Evolutionary conservation across 2,797 vertebrate species (phyloP).

Genomic region (Parotocinclus haroldoi): DNA sequence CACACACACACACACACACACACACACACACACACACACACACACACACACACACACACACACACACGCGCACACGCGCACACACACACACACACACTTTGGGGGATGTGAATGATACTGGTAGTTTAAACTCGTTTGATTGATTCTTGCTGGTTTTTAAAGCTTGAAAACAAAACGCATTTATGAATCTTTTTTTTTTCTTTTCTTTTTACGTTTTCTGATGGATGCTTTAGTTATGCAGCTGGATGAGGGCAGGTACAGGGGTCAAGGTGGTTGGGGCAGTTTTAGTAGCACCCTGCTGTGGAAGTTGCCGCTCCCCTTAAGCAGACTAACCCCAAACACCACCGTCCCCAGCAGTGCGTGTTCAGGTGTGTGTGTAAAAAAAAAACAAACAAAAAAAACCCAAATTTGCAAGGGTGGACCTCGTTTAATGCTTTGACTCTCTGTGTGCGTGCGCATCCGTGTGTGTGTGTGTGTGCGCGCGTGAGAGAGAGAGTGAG

Average conservation of each 20-base stretch:
- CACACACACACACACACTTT: too few species aligned
- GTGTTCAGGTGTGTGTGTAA: slow-evolving; percentile 27
- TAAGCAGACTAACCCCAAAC: slow-evolving; percentile 75
- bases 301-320: slow-evolving; percentile 78
- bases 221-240: neutral
- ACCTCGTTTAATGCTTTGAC: slow-evolving; percentile 50
- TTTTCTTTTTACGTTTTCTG: neutral
- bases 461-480: slow-evolving; percentile 14
- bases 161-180: neutral
- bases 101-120: neutral
- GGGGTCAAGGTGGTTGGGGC: slow-evolving; percentile 58
- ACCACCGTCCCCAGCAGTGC: slow-evolving; percentile 43
- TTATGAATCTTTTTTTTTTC: neutral
- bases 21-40: neutral
- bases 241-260: slow-evolving; percentile 1
- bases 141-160: neutral
- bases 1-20: slow-evolving; percentile 28
- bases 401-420: slow-evolving; percentile 36
- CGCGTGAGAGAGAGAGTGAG: slow-evolving; percentile 22
- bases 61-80: too few species aligned
- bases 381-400: slow-evolving; percentile 34
- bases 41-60: too few species aligned
- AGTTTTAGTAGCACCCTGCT: slow-evolving; percentile 79
- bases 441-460: slow-evolving; percentile 25
- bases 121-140: neutral